Conservation (phyloP, 2,888 invertebrate species). For the Choreutis nemorana region DNA sequence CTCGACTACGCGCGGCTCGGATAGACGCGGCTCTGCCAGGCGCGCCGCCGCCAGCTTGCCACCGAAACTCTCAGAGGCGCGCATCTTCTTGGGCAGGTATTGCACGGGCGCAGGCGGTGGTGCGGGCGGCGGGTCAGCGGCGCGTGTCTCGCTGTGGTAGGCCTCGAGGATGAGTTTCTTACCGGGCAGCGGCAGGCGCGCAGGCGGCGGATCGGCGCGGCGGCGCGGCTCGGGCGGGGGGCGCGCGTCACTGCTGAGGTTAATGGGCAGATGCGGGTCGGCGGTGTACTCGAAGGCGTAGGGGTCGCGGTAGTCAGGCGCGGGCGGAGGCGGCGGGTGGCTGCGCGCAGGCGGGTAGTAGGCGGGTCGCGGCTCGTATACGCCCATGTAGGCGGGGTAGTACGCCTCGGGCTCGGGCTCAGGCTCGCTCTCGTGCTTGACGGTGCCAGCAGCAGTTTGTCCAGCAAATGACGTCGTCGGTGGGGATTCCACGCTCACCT, state of each 20-base stretch:
- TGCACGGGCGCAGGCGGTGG: conserved; percentile 15
- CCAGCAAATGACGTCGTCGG: conserved; percentile 42
- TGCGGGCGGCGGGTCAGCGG: conserved; percentile 21
- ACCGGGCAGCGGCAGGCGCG: conserved; percentile 47
- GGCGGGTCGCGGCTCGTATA: conserved; percentile 23
- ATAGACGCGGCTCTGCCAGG: conserved; percentile 18
- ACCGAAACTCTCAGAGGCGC: conserved; percentile 56
- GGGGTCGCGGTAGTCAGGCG: conserved; percentile 30
- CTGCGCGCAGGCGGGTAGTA: conserved; percentile 21
- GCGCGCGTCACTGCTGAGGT: conserved; percentile 54
- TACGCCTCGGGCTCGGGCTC: conserved; percentile 20
- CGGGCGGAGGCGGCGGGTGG: conserved; percentile 17
- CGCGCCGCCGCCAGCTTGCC: conserved; percentile 44
- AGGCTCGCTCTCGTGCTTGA: conserved; percentile 12
- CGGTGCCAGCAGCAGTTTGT: conserved; percentile 32
- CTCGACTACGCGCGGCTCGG: too few species aligned
- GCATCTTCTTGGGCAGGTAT: conserved; percentile 61
- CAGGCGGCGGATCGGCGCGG: conserved; percentile 23
- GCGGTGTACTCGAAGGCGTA: conserved; percentile 39
- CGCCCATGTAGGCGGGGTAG: conserved; percentile 17
- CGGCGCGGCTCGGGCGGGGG: conserved; percentile 42
- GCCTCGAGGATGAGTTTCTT: conserved; percentile 59
- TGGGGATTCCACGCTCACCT: conserved; percentile 34
- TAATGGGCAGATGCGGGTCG: conserved; percentile 51
- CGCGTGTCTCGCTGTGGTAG: conserved; percentile 51